These are phyloP conservation scores for Myiothlypis coronata DNA, from an alignment of 2,797 vertebrate species.

Conservation along the genomic window DNA sequence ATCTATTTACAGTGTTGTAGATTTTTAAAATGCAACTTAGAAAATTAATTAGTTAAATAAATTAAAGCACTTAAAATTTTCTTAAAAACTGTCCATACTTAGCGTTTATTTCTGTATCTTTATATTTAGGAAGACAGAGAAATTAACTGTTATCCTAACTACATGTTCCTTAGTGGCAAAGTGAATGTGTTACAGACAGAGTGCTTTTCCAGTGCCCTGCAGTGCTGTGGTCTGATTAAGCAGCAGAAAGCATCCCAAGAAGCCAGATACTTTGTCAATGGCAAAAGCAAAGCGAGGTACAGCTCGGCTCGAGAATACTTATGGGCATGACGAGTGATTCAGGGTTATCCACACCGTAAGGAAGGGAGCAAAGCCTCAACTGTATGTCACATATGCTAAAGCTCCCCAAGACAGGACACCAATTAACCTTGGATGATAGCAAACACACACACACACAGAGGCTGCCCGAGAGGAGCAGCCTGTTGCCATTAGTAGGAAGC, in stretches of 20 bases:
- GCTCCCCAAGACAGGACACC: constrained; percentile 53
- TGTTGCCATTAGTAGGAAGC: constrained; percentile 43
- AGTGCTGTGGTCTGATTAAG: not conserved
- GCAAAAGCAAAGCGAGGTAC: not conserved
- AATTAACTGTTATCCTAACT: not conserved
- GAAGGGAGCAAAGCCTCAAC: not conserved
- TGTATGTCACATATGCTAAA: constrained; percentile 23
- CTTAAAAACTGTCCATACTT: not conserved
- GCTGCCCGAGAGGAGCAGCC: constrained; percentile 32
- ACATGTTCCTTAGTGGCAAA: not conserved
- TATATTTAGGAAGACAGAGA: not conserved
- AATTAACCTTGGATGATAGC: constrained; percentile 60
- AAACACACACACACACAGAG: not conserved
- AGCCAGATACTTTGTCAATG: not conserved
- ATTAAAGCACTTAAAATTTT: not conserved
- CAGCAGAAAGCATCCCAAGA: not conserved
- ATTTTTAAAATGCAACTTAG: not conserved
- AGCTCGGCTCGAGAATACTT: not conserved
- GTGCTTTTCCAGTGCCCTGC: not conserved
- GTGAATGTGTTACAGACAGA: not conserved
- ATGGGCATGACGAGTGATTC: not conserved
- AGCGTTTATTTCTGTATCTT: not conserved
- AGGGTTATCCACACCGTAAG: not conserved
- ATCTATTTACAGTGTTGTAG: not conserved
- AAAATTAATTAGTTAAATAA: not conserved